Percentiles rank a stretch among this genome's conserved stretches.
Conservation (phyloP, 2,888 invertebrate genomes). For the Oligia latruncula region DNA sequence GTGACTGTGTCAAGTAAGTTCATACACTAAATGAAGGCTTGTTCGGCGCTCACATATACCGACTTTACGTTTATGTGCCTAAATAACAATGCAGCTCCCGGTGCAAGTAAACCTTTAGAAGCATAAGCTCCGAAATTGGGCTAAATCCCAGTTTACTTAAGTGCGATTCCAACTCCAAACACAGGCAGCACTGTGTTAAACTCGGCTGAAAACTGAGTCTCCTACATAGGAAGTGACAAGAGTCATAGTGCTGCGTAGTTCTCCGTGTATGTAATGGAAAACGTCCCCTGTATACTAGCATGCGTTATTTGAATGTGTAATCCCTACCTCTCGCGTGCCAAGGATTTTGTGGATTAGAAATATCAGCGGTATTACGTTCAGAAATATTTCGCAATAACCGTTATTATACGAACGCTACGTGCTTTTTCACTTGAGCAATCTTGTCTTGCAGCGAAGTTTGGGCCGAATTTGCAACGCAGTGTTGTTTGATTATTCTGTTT, state of each 20-base stretch:
- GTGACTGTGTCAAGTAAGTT: conserved; percentile 16
- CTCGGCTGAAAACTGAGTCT: conserved; percentile 63
- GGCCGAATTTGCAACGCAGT: conserved; percentile 43
- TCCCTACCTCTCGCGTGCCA: conserved; percentile 79
- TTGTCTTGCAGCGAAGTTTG: conserved; percentile 49
- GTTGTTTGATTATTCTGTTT: conserved; percentile 62
- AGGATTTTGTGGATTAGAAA: conserved; percentile 83
- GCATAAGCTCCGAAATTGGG: conserved; percentile 81
- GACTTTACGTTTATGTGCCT: conserved; percentile 61
- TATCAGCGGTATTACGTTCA: conserved; percentile 72
- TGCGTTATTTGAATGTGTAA: conserved; percentile 84
- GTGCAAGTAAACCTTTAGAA: conserved; percentile 77
- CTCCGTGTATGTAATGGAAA: conserved; percentile 71
- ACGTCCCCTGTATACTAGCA: conserved; percentile 68
- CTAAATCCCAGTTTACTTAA: conserved; percentile 82
- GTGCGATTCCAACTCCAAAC: conserved; percentile 74
- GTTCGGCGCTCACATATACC: conserved; percentile 38
- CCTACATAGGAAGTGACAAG: conserved; percentile 60
- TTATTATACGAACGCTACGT: conserved; percentile 67
- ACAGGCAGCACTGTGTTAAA: conserved; percentile 70
- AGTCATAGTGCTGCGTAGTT: conserved; percentile 63
- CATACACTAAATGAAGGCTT: conserved; percentile 39
- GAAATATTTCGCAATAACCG: conserved; percentile 72
- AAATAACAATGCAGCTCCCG: conserved; percentile 72
- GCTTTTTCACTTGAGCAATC: conserved; percentile 65